Percentiles rank a stretch among this genome's conserved stretches.
Evolutionary conservation across 2,888 invertebrate species (phyloP).

Genomic region (Drosophila setosimentum): DNA sequence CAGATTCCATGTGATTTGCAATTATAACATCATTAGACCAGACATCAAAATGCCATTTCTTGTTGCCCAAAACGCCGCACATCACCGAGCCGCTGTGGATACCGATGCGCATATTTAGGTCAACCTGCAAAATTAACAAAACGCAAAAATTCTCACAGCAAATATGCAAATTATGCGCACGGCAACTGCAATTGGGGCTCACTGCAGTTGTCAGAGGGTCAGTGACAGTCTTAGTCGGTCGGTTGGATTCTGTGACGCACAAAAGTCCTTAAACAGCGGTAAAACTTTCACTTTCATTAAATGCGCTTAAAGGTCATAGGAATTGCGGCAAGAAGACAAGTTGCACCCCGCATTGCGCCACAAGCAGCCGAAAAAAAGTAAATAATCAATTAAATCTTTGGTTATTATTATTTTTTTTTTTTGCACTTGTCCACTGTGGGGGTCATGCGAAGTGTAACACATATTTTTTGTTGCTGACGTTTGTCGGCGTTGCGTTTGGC

Average conservation of each 20-base stretch:
- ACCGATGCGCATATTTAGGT: constrained; percentile 98
- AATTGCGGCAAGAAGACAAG: constrained; percentile 12
- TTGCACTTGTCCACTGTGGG: constrained; percentile 25
- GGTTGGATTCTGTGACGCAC: constrained; percentile 12
- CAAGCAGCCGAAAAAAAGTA: constrained; percentile 25
- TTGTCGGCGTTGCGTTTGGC: constrained; percentile 53
- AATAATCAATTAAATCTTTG: constrained; percentile 49
- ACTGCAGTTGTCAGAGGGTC: constrained; percentile 29
- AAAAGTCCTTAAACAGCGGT: constrained; percentile 50
- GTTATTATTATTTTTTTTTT: constrained; percentile 7
- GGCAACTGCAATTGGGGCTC: constrained; percentile 1
- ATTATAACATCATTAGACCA: constrained; percentile 98
- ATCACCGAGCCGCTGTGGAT: constrained; percentile 98
- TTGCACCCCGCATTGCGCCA: constrained; percentile 5
- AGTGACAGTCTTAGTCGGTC: constrained; percentile 13
- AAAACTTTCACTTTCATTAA: constrained; percentile 41
- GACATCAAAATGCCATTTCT: constrained; percentile 97
- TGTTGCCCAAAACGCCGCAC: constrained; percentile 96
- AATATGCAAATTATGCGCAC: constrained; percentile 49
- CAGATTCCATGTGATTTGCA: constrained; percentile 98
- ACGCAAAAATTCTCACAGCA: constrained; percentile 22
- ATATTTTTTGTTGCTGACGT: constrained; percentile 36
- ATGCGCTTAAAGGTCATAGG: constrained; percentile 29
- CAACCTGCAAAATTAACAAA: constrained; percentile 88
- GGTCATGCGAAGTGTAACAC: constrained; percentile 46